Evolutionary conservation across 2,888 invertebrate species (phyloP).

Genomic region (Crepidodera aurea): DNA sequence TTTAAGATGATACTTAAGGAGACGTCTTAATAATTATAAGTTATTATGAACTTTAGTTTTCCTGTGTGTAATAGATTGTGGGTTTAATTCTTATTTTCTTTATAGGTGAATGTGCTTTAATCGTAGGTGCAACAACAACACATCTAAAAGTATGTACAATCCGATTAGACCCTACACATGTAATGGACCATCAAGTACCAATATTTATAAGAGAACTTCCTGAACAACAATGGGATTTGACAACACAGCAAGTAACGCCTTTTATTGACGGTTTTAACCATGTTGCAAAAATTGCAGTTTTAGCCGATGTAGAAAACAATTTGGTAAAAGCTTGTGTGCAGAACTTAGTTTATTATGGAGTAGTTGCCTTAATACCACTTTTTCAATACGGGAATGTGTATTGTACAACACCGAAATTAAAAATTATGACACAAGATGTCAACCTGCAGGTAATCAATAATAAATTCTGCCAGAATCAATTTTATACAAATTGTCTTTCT

Average conservation of each 20-base stretch:
- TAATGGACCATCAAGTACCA: conserved; percentile 91
- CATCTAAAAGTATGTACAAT: conserved; percentile 88
- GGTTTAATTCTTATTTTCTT: too few species aligned
- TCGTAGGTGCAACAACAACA: conserved; percentile 87
- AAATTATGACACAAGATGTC: conserved; percentile 63
- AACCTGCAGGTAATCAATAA: conserved; percentile 59
- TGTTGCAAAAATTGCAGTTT: conserved; percentile 85
- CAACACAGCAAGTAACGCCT: conserved; percentile 88
- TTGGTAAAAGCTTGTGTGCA: conserved; percentile 94
- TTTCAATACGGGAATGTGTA: conserved; percentile 75
- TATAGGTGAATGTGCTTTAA: conserved; percentile 58
- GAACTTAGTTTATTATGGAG: conserved; percentile 83
- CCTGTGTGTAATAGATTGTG: too few species aligned
- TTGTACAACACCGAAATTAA: conserved; percentile 67
- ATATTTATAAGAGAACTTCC: conserved; percentile 67
- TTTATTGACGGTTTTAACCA: conserved; percentile 94
- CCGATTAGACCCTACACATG: conserved; percentile 80
- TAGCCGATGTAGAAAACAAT: conserved; percentile 92
- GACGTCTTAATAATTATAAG: too few species aligned
- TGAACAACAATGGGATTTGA: conserved; percentile 86
- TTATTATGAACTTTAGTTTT: too few species aligned
- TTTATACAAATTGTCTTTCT: too few species aligned
- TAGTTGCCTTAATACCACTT: conserved; percentile 68
- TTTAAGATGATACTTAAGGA: too few species aligned
- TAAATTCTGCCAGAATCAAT: too few species aligned